phyloP scores from a whole-genome alignment of 2,113 vertebrate genomes.

The Mesembrinibis cayennensis region DNA sequence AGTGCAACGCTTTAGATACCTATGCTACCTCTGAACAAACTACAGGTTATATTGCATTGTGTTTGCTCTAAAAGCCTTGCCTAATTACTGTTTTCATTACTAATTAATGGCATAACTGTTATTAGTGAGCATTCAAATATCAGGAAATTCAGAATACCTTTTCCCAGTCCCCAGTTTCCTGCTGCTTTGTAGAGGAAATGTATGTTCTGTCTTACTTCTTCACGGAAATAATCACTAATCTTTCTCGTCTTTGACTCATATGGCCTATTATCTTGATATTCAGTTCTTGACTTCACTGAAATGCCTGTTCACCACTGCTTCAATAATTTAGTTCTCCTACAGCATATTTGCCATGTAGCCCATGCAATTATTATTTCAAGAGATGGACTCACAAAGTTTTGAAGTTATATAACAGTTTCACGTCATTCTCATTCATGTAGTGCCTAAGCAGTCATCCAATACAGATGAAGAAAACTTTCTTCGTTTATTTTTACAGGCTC shows the following conservation, averaged over 20 bases:
- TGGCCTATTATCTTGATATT: background rate
- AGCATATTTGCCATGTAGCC: background rate
- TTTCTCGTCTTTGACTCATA: background rate
- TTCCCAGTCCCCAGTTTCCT: background rate
- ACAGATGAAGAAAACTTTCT: background rate
- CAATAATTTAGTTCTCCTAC: background rate
- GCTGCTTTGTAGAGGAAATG: background rate
- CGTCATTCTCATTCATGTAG: fast-evolving
- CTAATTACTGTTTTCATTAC: background rate
- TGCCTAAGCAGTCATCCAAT: background rate
- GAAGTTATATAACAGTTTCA: background rate
- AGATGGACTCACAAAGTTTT: background rate
- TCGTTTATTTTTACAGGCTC: background rate
- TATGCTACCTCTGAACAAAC: background rate
- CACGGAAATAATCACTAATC: background rate
- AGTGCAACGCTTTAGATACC: background rate
- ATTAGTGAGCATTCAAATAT: background rate
- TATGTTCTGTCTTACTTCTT: background rate
- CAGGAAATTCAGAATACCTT: background rate
- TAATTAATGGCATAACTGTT: background rate
- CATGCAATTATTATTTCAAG: background rate
- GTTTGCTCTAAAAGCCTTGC: background rate
- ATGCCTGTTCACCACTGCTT: background rate
- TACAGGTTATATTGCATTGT: background rate
- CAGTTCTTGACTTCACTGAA: background rate